These are phyloP conservation scores for Gymnosoma rotundatum DNA, from an alignment of 2,888 invertebrate species.

Conservation along the genomic window DNA sequence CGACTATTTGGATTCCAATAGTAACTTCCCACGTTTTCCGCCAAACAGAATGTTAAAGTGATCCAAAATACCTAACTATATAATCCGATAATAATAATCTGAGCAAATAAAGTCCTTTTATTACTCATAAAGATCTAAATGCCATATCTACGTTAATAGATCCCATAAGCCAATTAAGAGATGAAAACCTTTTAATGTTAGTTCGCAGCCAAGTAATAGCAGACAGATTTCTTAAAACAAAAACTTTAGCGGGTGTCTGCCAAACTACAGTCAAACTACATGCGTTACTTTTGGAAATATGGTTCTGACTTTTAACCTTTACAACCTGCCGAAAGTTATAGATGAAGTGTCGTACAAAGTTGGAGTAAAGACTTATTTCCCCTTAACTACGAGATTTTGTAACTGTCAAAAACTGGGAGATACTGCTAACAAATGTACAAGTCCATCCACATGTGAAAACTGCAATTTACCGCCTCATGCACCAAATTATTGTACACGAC, in stretches of 20 bases:
- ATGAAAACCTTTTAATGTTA: too few species aligned
- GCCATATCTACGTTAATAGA: too few species aligned
- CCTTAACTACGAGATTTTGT: conserved; percentile 39
- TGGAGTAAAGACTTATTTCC: neutral
- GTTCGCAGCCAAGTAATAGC: neutral
- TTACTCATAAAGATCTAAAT: too few species aligned
- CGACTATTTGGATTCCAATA: too few species aligned
- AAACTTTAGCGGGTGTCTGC: neutral
- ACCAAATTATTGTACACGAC: neutral
- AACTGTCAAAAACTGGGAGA: conserved; percentile 54
- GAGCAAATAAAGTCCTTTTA: too few species aligned
- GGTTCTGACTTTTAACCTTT: conserved; percentile 7
- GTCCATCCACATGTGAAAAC: neutral
- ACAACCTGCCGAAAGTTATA: conserved; percentile 15
- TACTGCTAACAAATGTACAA: conserved; percentile 33
- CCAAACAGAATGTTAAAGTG: too few species aligned
- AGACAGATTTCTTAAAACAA: neutral
- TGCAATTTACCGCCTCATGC: conserved; percentile 23
- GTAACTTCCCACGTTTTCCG: too few species aligned
- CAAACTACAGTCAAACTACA: neutral
- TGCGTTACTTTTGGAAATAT: conserved; percentile 22
- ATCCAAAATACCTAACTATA: too few species aligned
- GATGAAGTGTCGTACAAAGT: conserved; percentile 39
- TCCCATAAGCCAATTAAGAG: too few species aligned
- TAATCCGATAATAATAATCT: too few species aligned